Conservation (phyloP, 1,140 invertebrate genomes). For the Diorhabda carinulata region DNA sequence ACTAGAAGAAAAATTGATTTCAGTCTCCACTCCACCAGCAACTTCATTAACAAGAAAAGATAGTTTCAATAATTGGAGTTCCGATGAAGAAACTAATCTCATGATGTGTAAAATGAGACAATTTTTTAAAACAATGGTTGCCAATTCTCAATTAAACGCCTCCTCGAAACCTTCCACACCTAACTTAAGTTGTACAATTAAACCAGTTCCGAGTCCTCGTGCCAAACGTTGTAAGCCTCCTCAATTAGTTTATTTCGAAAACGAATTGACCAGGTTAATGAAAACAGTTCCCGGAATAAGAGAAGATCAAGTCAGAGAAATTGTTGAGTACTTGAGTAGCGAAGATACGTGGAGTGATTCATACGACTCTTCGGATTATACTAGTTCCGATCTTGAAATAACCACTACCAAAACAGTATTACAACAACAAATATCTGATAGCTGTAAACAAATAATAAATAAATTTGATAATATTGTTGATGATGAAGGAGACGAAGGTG, state of each 20-base stretch:
- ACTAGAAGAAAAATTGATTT: conserved; percentile 45
- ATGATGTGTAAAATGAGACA: conserved; percentile 94
- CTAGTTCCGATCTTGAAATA: conserved; percentile 81
- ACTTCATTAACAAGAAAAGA: conserved; percentile 72
- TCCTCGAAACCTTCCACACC: conserved; percentile 50
- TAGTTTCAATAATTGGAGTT: conserved; percentile 90
- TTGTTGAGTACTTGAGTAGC: conserved; percentile 85
- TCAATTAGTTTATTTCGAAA: conserved; percentile 82
- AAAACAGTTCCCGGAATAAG: conserved; percentile 86
- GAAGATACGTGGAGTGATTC: conserved; percentile 91
- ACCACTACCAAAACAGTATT: conserved; percentile 64
- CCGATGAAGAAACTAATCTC: conserved; percentile 87
- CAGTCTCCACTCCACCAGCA: conserved; percentile 45
- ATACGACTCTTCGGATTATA: conserved; percentile 86
- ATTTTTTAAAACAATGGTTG: conserved; percentile 85
- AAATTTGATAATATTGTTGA: conserved; percentile 66
- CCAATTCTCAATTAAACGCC: conserved; percentile 54
- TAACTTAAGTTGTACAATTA: conserved; percentile 47
- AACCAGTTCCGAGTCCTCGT: conserved; percentile 55
- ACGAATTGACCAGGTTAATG: conserved; percentile 83
- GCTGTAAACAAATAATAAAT: conserved; percentile 82
- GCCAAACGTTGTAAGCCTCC: conserved; percentile 68
- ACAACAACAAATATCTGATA: conserved; percentile 81
- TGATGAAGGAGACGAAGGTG: conserved; percentile 55
- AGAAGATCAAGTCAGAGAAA: conserved; percentile 85